Evolutionary conservation across 1,140 invertebrate species (phyloP).

Genomic region (Mizuhopecten yessoensis): DNA sequence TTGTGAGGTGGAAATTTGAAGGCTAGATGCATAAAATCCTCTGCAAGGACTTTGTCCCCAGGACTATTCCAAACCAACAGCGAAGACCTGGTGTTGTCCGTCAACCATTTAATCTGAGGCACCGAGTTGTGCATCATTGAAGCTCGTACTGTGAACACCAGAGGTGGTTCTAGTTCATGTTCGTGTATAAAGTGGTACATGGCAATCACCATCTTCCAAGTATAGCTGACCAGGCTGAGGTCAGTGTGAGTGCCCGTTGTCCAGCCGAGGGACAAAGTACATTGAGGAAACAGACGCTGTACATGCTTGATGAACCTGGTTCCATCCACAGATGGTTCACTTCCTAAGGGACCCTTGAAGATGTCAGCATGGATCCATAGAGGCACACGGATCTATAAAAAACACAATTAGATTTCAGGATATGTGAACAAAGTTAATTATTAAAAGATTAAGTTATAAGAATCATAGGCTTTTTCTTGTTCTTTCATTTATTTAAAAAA

Average conservation of each 20-base stretch:
- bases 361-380: constrained; percentile 96
- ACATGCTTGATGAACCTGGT: constrained; percentile 87
- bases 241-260: constrained; percentile 87
- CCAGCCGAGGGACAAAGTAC: constrained; percentile 93
- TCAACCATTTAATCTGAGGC: constrained; percentile 82
- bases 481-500: too few relatives aligned
- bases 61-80: constrained; percentile 71
- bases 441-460: too few relatives aligned
- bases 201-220: constrained; percentile 87
- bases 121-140: constrained; percentile 87
- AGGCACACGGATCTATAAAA: constrained; percentile 88
- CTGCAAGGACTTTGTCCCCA: constrained; percentile 64
- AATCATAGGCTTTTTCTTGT: too few relatives aligned
- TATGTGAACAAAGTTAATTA: too few relatives aligned
- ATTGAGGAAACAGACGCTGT: constrained; percentile 86
- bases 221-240: constrained; percentile 86
- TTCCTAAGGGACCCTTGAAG: constrained; percentile 89
- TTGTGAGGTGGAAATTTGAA: constrained; percentile 76
- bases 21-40: constrained; percentile 77
- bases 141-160: constrained; percentile 94
- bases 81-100: constrained; percentile 71
- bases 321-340: constrained; percentile 87
- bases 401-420: not conserved
- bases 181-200: constrained; percentile 89
- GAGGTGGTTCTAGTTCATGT: constrained; percentile 85